These are phyloP conservation scores for Brevipalpus yothersi DNA, from an alignment of 1,140 invertebrate genomes.

Conservation along the genomic window DNA sequence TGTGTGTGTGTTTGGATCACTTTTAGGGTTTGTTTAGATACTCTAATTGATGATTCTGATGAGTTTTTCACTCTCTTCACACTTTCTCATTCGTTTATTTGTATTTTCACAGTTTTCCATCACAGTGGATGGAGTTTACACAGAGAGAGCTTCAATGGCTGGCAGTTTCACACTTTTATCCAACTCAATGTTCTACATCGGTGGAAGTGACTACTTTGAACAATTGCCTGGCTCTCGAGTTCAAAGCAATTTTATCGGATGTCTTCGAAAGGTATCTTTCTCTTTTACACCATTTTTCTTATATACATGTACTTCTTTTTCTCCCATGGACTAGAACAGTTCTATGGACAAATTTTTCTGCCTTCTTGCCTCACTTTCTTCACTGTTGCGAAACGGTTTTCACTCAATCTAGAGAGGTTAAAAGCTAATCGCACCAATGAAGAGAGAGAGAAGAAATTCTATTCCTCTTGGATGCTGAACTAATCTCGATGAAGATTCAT, in stretches of 20 bases:
- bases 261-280: slow-evolving; percentile 58
- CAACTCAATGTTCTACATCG: slow-evolving; percentile 59
- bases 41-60: not conserved
- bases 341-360: no score
- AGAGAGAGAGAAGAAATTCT: no score
- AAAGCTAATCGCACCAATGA: no score
- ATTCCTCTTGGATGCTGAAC: no score
- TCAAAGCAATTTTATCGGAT: slow-evolving; percentile 76
- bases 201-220: slow-evolving; percentile 38
- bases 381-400: no score
- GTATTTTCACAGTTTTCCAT: slow-evolving; percentile 47
- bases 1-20: no score
- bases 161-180: slow-evolving; percentile 72
- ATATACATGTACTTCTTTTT: no score
- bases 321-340: no score
- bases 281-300: no score
- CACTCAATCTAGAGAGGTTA: no score
- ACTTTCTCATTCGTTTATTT: not conserved
- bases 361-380: no score
- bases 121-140: slow-evolving; percentile 70
- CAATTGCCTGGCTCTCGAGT: not conserved
- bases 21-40: not conserved
- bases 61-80: not conserved
- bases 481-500: no score
- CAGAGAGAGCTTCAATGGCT: slow-evolving; percentile 65